Base-by-base conservation (phyloP, 2,797 vertebrate species). In the Podarcis lilfordi region DNA sequence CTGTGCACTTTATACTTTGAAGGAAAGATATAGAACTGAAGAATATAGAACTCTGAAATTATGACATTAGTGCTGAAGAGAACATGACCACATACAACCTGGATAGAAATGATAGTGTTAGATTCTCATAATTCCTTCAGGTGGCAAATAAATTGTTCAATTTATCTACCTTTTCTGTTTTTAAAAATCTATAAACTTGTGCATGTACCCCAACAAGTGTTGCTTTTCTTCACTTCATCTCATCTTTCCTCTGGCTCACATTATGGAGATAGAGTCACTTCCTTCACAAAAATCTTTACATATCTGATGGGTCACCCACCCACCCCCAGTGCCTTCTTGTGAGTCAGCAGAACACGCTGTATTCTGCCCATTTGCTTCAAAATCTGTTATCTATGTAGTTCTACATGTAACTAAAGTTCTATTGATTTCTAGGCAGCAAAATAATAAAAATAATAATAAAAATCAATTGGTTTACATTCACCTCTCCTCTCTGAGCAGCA, bases 351-450 rank as follows among this genome's bases (percentile, higher is more conserved):
- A 72, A 84, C 43, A 84, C n/a, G 11, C 23, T 79, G 10, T 86
- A 27, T 15, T 7, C 10, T 87, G 32, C 59, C 59, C n/a, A 79
- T 40, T 74, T 84, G 50, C 82, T 84, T 84, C 25, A 11, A 74
- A 84, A 8, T 8, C 68, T 25, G 80, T 32, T 86, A 25, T 71
- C 66, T 37, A 9, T 80, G 77, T 86, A 55, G 35, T 72, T 71
- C 66, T 59, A 86, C 25, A 32, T 86, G 68, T 80, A 64, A 64
- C 78, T 74, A 61, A 84, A 55, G 8, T 19, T 72, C 23, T 71
- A 72, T 74, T 68, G 82, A 84, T 84, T 74, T 84, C 43, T 74
- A 55, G 69, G 69, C 27, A 72, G n/a, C 27, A 59, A 50, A 80
- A 50, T 50, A 50, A 50, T 50, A 13, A 50, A 4, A 50, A 50